These are phyloP conservation scores for Caradrina clavipalpis DNA, from an alignment of 2,888 invertebrate species.

Conservation along the genomic window DNA sequence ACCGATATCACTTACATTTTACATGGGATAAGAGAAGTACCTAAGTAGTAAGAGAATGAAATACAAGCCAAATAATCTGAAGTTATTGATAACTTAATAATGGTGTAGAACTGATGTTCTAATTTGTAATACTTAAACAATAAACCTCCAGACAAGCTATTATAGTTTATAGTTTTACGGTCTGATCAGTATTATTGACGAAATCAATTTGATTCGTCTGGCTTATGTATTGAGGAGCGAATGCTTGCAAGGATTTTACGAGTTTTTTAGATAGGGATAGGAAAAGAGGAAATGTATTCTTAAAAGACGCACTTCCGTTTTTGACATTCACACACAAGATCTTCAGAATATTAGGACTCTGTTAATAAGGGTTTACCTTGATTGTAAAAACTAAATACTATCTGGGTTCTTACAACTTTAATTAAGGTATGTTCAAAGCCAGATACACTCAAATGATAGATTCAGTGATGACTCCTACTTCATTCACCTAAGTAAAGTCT, in stretches of 20 bases:
- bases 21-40: background rate
- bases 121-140: slow-evolving; percentile 36
- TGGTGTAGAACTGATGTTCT: slow-evolving; percentile 16
- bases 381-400: too few species aligned
- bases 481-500: background rate
- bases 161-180: slow-evolving; percentile 46
- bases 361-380: too few species aligned
- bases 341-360: too few species aligned
- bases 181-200: slow-evolving; percentile 35
- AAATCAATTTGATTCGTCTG: slow-evolving; percentile 58
- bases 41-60: background rate
- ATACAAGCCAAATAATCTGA: background rate
- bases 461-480: background rate
- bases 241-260: slow-evolving; percentile 18
- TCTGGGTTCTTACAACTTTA: too few species aligned
- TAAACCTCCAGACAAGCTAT: slow-evolving; percentile 46
- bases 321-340: too few species aligned
- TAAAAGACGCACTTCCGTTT: background rate
- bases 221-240: slow-evolving; percentile 22
- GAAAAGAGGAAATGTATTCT: background rate
- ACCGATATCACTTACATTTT: background rate
- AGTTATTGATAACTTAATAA: slow-evolving; percentile 7
- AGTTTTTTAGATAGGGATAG: background rate
- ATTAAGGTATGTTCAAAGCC: too few species aligned
- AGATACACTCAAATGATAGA: too few species aligned